Evolutionary conservation across 2,888 invertebrate species (phyloP), one percentile per base, ranked within the genome.

Genomic region (Mesorhabditis belari): DNA sequence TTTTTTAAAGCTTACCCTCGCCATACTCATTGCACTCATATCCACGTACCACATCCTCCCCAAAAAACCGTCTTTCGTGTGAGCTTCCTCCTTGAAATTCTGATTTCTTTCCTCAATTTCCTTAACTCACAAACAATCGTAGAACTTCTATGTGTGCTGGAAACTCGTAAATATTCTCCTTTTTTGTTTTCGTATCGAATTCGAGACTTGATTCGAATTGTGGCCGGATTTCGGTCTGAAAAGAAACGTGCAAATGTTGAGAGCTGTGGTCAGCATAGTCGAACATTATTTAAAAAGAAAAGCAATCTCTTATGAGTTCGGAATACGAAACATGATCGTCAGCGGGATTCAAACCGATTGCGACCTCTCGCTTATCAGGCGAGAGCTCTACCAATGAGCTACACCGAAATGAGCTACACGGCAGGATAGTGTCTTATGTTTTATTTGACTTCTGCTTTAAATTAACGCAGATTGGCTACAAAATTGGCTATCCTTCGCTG

Each of bases 361-460:
- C n/a, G n/a, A n/a, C n/a, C n/a, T n/a, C n/a, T n/a, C 61, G 55
- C 3, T 57, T 56, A n/a, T n/a, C n/a, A n/a, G n/a, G n/a, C n/a
- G n/a, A n/a, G n/a, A n/a, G n/a, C n/a, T n/a, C n/a, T n/a, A n/a
- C n/a, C n/a, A n/a, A n/a, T n/a, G n/a, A n/a, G n/a, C n/a, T n/a
- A n/a, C n/a, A n/a, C n/a, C n/a, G 28, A 49, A 19, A 27, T 69
- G 65, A 1, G 66, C 27, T 3, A 69, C 53, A 1, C 65, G 69
- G 4, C 62, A 19, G 2, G 66, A 29, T 28, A 69, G 61, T 2
- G 69, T 69, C 69, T 69, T 54, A 29, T n/a, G n/a, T n/a, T n/a
- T n/a, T n/a, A n/a, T n/a, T n/a, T n/a, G n/a, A n/a, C n/a, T n/a
- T n/a, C n/a, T n/a, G n/a, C n/a, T n/a, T n/a, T n/a, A n/a, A n/a